These are phyloP conservation scores for Bombus pyrosoma DNA, from an alignment of 1,140 invertebrate species.

Conservation along the genomic window DNA sequence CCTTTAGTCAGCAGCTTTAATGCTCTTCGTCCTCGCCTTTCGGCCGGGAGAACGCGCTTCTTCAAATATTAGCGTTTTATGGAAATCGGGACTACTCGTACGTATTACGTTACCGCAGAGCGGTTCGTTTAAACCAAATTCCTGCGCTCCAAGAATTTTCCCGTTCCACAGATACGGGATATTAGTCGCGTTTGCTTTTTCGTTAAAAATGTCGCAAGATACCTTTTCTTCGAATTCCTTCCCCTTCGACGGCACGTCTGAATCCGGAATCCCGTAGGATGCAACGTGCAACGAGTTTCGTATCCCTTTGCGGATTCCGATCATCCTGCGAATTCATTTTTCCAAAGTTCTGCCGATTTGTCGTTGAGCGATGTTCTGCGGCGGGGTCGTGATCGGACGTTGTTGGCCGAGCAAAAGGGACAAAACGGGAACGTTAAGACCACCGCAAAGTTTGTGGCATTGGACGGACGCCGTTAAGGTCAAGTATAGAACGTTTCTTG, in stretches of 20 bases:
- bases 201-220: neutral
- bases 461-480: slow-evolving; percentile 61
- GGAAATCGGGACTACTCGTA: neutral
- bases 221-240: neutral
- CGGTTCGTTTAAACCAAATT: neutral
- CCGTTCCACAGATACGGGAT: neutral
- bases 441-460: slow-evolving; percentile 44
- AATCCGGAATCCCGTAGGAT: neutral
- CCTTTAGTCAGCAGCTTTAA: too few relatives aligned
- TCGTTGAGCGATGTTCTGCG: neutral
- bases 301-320: neutral
- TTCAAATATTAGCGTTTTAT: neutral
- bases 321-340: neutral
- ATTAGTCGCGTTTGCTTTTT: neutral
- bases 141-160: fast-evolving
- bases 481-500: slow-evolving; percentile 59
- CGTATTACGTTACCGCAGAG: fast-evolving
- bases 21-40: too few relatives aligned
- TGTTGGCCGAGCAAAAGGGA: neutral
- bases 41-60: neutral
- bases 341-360: neutral
- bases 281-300: neutral
- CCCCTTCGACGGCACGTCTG: neutral
- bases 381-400: neutral
- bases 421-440: slow-evolving; percentile 20